Base-by-base conservation (phyloP, 2,888 invertebrate species). In the Norana najaformis region DNA sequence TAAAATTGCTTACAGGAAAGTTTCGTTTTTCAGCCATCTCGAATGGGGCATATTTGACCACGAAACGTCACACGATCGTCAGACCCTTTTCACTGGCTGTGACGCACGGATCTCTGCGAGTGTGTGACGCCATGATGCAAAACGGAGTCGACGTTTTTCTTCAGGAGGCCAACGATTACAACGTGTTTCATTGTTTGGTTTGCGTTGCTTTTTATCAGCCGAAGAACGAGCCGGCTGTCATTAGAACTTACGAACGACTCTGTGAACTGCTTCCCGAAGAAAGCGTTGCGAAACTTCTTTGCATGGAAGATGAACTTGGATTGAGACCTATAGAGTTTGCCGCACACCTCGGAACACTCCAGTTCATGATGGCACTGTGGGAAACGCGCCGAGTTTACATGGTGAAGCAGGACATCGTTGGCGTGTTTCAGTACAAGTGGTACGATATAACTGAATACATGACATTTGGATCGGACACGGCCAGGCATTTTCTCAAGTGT, bases 291-390 rank as follows among this genome's bases (percentile, higher is more conserved):
- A 37, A 18, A 23, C 89, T 89, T 38, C 89, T 89, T 14, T 16
- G 41, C 18, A 47, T 53, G 89, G 89, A 89, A 53, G 69, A 89
- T 16, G 69, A 89, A 47, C 1, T 35, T 36, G n/a, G 47, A 37
- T 35, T 89, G 47, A n/a, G 82, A 53, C 89, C 89, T 6, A 3
- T 89, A n/a, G 89, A 89, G 35, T 89, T 89, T 47, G 89, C 89
- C 36, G 89, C 89, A 35, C 89, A 69, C 47, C 89, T 47, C 6
- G 89, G 89, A 3, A 69, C 89, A 16, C 53, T 89, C 34, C n/a
- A 69, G 89, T n/a, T 89, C 35, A 41, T 89, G 69, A 35, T 34
- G 53, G 89, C 89, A 20, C 23, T 89, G 23, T 53, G n/a, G 53
- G 47, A 47, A 35, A 89, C 69, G 14, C 41, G 5, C 3, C 23